Conservation (phyloP, 2,113 vertebrate genomes). For the Coptodon rendalli region DNA sequence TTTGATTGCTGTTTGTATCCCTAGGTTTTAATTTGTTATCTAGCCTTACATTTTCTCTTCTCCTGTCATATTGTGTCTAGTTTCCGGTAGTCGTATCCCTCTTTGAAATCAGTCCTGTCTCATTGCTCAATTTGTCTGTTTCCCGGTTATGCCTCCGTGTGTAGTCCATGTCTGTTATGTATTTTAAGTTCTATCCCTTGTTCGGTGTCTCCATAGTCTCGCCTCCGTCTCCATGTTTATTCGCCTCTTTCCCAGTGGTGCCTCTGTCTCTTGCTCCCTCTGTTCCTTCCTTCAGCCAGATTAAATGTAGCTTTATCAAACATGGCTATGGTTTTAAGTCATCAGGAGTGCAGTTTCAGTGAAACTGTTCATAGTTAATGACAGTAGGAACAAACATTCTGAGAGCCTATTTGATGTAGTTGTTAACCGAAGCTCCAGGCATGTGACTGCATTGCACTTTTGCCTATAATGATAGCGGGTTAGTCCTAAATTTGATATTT, state of each 20-base stretch:
- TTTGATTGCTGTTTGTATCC: not conserved
- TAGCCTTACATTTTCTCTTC: not conserved
- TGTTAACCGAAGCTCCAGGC: not conserved
- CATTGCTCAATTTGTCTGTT: not conserved
- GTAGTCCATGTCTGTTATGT: not conserved
- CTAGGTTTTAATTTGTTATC: not conserved
- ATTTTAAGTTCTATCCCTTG: not conserved
- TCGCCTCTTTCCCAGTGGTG: not conserved
- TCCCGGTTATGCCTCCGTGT: not conserved
- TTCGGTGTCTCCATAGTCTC: not conserved
- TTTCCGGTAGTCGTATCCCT: not conserved
- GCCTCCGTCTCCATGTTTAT: not conserved
- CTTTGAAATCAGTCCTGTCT: not conserved
- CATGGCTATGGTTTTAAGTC: not conserved
- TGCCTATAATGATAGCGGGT: too few species aligned
- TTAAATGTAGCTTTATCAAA: not conserved
- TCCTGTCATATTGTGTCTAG: not conserved
- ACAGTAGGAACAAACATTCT: not conserved
- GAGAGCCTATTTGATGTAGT: not conserved
- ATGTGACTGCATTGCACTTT: too few species aligned
- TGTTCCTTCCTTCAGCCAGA: not conserved
- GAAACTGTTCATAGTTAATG: not conserved
- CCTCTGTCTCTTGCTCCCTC: not conserved
- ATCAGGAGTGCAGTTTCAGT: not conserved
- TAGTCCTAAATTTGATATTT: not conserved